These are phyloP conservation scores for Ylistrum balloti DNA, from an alignment of 1,140 invertebrate genomes.

Conservation along the genomic window DNA sequence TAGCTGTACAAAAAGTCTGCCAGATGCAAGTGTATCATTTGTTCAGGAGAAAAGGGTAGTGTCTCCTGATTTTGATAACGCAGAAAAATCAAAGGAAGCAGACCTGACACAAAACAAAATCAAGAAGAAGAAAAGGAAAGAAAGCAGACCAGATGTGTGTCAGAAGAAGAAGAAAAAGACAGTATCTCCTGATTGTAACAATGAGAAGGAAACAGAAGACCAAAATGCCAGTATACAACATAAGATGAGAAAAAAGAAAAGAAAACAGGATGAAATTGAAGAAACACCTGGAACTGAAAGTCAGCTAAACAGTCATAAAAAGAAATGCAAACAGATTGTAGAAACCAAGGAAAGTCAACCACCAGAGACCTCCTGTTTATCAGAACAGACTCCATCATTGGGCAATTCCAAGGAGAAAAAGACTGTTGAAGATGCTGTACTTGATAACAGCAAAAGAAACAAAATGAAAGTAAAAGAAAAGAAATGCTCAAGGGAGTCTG, in stretches of 20 bases:
- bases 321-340: background rate
- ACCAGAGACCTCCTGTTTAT: background rate
- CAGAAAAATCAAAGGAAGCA: background rate
- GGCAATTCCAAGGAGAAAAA: background rate
- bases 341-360: background rate
- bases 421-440: background rate
- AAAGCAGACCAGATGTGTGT: background rate
- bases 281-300: background rate
- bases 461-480: background rate
- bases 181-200: background rate
- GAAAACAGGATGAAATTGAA: background rate
- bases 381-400: background rate
- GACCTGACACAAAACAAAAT: background rate
- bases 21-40: background rate
- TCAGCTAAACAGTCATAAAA: background rate
- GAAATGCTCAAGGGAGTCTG: background rate
- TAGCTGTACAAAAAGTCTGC: background rate
- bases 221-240: background rate
- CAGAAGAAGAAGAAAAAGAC: conserved; percentile 44
- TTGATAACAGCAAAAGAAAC: background rate
- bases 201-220: background rate
- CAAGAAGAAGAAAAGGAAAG: conserved; percentile 33
- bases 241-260: conserved; percentile 5
- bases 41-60: background rate
- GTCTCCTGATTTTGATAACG: background rate